Evolutionary conservation across 2,797 vertebrate species (phyloP).

Genomic region (Limnodromus scolopaceus): DNA sequence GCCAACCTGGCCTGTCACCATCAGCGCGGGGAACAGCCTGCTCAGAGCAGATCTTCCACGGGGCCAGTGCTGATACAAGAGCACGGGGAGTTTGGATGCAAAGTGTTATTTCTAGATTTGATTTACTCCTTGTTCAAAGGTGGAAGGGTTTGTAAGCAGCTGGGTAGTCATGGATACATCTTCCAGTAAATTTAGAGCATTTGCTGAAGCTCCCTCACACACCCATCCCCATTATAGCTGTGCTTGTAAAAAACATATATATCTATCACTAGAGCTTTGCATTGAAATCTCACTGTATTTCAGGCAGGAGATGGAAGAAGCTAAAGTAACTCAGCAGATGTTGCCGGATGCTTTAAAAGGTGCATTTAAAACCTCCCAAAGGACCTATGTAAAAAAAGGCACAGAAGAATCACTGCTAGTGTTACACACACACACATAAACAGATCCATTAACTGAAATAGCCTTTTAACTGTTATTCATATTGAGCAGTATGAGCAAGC

Average conservation of each 20-base stretch:
- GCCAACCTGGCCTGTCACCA: not conserved
- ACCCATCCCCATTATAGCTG: not conserved
- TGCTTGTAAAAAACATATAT: not conserved
- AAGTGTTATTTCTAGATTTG: not conserved
- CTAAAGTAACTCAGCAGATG: slow-evolving; percentile 8
- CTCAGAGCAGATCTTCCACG: not conserved
- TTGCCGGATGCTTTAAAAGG: not conserved
- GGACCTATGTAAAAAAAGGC: not conserved
- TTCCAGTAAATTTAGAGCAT: not conserved
- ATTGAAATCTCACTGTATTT: not conserved
- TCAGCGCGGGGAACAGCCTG: not conserved
- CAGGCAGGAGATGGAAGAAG: not conserved
- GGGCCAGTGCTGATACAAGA: fast-evolving
- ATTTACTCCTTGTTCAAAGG: not conserved
- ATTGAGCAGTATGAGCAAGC: not conserved
- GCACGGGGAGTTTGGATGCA: not conserved
- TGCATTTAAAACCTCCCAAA: not conserved
- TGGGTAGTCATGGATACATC: not conserved
- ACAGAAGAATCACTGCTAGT: not conserved
- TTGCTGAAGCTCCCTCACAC: not conserved
- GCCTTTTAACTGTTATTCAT: not conserved
- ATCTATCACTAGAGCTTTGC: not conserved
- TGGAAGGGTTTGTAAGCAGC: not conserved
- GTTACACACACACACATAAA: not conserved
- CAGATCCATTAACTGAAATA: not conserved